phyloP scores from a whole-genome alignment of 1,140 invertebrate species.

The Drosophila cardini region DNA sequence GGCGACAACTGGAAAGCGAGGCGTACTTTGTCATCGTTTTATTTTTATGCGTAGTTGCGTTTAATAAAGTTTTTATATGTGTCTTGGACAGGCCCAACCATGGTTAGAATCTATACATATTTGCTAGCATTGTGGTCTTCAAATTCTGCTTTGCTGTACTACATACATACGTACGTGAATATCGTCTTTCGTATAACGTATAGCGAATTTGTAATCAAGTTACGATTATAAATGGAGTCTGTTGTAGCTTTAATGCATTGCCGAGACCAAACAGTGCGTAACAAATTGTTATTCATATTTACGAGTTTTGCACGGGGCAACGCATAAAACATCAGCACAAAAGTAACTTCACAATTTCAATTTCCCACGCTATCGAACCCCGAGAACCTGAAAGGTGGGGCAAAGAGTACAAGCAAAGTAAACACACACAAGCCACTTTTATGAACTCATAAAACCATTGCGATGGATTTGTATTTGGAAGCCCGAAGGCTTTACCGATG shows the following conservation, averaged over 20 bases:
- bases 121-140: neutral
- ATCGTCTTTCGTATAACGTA: neutral
- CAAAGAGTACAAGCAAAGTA: constrained; percentile 60
- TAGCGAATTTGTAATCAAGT: constrained; percentile 71
- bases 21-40: constrained; percentile 80
- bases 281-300: constrained; percentile 70
- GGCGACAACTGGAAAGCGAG: constrained; percentile 42
- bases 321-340: constrained; percentile 74
- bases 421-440: constrained; percentile 68
- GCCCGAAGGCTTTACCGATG: constrained; percentile 49
- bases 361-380: constrained; percentile 53
- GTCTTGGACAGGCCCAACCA: constrained; percentile 9
- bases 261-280: constrained; percentile 4
- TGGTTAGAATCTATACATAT: neutral
- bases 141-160: constrained; percentile 7
- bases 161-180: too few relatives aligned
- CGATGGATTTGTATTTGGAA: constrained; percentile 68
- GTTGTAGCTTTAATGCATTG: constrained; percentile 73
- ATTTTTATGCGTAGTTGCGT: constrained; percentile 81
- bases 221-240: constrained; percentile 57
- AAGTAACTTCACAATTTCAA: constrained; percentile 80
- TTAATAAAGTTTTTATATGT: constrained; percentile 80
- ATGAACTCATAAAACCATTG: constrained; percentile 80
- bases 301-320: constrained; percentile 45
- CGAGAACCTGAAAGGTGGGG: neutral